Conservation (phyloP, 2,113 vertebrate species). For the Tragelaphus buxtoni region DNA sequence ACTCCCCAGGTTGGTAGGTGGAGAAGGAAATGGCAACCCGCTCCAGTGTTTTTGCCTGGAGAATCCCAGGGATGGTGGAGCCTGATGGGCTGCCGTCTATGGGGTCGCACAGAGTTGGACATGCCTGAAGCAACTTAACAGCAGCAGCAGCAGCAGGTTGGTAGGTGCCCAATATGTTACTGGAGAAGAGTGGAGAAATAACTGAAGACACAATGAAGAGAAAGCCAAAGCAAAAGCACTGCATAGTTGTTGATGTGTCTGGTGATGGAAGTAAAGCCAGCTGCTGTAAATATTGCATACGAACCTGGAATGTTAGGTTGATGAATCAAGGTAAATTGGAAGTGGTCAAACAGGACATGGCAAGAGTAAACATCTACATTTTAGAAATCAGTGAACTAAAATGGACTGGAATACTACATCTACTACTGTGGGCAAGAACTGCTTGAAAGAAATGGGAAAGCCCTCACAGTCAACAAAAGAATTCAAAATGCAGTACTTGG, state of each 20-base stretch:
- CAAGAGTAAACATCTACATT: neutral
- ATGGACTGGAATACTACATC: neutral
- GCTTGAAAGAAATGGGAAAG: neutral
- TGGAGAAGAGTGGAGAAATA: neutral
- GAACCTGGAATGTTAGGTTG: neutral
- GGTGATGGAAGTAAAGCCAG: neutral
- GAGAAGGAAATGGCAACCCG: no score
- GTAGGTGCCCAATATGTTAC: neutral
- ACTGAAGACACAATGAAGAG: neutral
- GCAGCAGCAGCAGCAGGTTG: neutral
- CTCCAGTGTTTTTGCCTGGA: no score
- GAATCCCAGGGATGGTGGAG: no score
- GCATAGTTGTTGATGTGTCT: rapidly evolving
- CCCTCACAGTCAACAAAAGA: neutral
- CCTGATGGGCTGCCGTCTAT: no score
- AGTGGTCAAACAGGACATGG: neutral
- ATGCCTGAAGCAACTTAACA: no score
- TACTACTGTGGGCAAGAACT: neutral
- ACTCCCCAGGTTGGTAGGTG: neutral
- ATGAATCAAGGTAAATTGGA: neutral
- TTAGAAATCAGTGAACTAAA: neutral
- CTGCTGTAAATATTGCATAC: neutral
- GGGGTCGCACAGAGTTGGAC: no score
- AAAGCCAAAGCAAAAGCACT: neutral
- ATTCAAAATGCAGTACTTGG: neutral